Base-by-base conservation (phyloP, 2,797 vertebrate species). In the Gymnothorax javanicus region DNA sequence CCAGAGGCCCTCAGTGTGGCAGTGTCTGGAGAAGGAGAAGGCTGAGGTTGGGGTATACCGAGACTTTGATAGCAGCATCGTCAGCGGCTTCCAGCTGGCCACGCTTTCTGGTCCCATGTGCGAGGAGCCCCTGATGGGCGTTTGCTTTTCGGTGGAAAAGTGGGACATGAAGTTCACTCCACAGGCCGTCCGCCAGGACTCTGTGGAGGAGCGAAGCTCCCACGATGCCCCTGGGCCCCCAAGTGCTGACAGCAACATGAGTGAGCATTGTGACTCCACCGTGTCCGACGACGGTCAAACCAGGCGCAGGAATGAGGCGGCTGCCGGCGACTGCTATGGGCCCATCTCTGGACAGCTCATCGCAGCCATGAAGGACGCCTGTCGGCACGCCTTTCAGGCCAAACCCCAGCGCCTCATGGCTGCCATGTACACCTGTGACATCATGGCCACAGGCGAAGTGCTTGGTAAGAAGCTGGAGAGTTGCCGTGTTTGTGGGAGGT, bases 401-500 rank as follows among this genome's bases (percentile, higher is more conserved):
- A 97, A 96, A 84, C 98, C 98, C 0, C 99, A 99, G 93, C 97
- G 99, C 1, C 97, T 99, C 20, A 97, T 99, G 98, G 98, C 97
- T 0, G 98, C 99, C 0, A 99, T 99, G 98, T 99, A 99, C 89
- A 99, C 97, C 0, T 99, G 99, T 62, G 98, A 99, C 88, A 98
- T 99, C 88, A 97, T 99, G 97, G 97, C 99, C 84, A 99, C 98
- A 0, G 96, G 97, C 0, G 99, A 99, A 7, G 98, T 99, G 57
- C 91, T 99, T 3, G 98, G 98, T 99, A 95, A 98, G 97, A 87
- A 9, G 0, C 59, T 20, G 7, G 15, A 5, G 8, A 77, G 13
- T 4, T 27, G 4, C 60, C 1, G 0, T 50, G 20, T 52, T 12
- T 33, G 27, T 75, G 25, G 11, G 27, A 43, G 71, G 11, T 69